Conservation (phyloP, 2,113 vertebrate genomes). For the Ptyas mucosa region DNA sequence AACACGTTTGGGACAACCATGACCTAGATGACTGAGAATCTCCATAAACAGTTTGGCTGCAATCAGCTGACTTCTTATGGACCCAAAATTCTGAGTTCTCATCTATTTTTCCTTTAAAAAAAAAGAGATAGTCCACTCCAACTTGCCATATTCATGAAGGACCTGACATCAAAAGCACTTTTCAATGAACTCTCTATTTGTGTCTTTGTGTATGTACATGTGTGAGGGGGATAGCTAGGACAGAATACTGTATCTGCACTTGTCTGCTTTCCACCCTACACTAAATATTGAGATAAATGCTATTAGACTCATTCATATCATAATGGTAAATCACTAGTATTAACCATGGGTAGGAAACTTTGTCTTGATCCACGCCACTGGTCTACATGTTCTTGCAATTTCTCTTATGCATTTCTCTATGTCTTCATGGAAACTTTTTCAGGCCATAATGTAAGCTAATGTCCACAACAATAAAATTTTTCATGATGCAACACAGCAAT, state of each 20-base stretch:
- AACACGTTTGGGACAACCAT: background rate
- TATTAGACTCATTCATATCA: background rate
- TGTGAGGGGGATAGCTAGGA: too few relatives aligned
- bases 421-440: background rate
- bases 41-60: background rate
- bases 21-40: background rate
- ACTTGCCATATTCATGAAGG: background rate
- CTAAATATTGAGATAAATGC: background rate
- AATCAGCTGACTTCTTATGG: background rate
- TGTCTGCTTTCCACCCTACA: background rate
- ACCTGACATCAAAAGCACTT: background rate
- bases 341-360: background rate
- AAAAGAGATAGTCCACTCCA: background rate
- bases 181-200: background rate
- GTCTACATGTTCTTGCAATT: background rate
- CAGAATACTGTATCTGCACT: background rate
- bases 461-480: background rate
- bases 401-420: background rate
- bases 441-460: background rate
- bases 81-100: background rate
- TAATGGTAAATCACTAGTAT: background rate
- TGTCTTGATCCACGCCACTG: background rate
- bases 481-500: background rate
- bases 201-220: too few relatives aligned
- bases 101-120: background rate